Conservation (phyloP, 2,888 invertebrate genomes). For the Ophioninae sp. region DNA sequence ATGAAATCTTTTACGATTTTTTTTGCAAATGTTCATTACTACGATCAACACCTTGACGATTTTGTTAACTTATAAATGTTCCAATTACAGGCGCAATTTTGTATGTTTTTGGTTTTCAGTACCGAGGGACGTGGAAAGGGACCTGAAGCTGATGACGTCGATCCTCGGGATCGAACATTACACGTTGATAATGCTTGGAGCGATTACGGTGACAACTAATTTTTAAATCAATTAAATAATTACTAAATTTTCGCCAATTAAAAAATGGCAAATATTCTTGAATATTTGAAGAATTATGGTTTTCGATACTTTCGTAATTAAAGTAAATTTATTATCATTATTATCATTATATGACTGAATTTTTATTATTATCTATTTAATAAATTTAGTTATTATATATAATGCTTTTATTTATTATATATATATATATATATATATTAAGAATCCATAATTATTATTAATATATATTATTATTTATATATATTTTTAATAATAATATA, state of each 20-base stretch:
- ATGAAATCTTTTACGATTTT: too few species aligned
- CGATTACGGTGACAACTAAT: conserved; percentile 72
- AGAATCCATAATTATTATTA: too few species aligned
- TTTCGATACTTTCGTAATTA: not conserved
- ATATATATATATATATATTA: too few species aligned
- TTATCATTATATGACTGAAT: not conserved
- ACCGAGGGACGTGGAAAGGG: conserved; percentile 74
- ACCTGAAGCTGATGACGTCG: conserved; percentile 78
- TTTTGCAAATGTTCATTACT: not conserved
- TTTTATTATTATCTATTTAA: not conserved
- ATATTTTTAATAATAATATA: too few species aligned
- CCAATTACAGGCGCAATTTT: not conserved
- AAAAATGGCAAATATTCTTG: not conserved
- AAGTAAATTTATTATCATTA: not conserved
- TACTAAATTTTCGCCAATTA: not conserved
- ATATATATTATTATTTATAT: too few species aligned
- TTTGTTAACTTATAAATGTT: not conserved
- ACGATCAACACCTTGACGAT: not conserved
- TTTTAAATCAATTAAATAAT: conserved; percentile 25
- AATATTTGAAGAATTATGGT: too few species aligned
- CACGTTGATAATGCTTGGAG: conserved; percentile 77
- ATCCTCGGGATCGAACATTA: conserved; percentile 79
- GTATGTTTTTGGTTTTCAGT: conserved; percentile 63
- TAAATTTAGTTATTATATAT: too few species aligned
- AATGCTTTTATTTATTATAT: too few species aligned